A percentile compares a stretch with the other conserved stretches of the same genome.
These are phyloP conservation scores for Urocitellus parryii DNA, from an alignment of 2,113 vertebrate species.

Conservation along the genomic window DNA sequence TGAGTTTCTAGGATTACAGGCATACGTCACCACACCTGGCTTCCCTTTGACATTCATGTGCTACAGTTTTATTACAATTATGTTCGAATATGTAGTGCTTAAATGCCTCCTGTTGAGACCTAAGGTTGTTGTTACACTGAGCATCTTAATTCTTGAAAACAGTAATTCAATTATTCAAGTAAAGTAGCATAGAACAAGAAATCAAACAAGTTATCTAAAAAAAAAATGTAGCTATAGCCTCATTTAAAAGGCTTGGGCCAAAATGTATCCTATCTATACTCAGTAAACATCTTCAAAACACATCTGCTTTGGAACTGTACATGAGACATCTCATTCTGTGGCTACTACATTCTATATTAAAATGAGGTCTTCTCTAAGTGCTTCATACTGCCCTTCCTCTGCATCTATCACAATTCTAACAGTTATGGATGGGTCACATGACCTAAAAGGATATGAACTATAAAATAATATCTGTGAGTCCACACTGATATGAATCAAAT, in stretches of 20 bases:
- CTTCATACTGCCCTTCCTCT: not conserved
- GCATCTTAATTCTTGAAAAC: slow-evolving; percentile 20
- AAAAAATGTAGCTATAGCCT: not conserved
- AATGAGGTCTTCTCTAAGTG: not conserved
- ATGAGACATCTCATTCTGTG: not conserved
- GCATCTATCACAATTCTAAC: not conserved
- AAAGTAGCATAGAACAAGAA: slow-evolving; percentile 3
- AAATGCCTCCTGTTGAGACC: not conserved
- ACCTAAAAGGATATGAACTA: not conserved
- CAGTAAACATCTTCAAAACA: not conserved
- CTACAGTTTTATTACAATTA: slow-evolving; percentile 6
- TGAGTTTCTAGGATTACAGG: too few species aligned
- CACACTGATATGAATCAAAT: not conserved
- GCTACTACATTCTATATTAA: not conserved
- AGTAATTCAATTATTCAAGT: not conserved
- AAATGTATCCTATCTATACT: not conserved
- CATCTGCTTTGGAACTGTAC: not conserved
- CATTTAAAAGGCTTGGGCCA: not conserved
- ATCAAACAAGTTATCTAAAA: not conserved
- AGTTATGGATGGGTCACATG: not conserved
- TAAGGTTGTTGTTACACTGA: not conserved
- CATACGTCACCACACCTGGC: too few species aligned
- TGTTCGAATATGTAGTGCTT: not conserved
- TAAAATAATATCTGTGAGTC: not conserved
- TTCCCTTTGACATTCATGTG: slow-evolving; percentile 42